Evolutionary conservation across 2,888 invertebrate genomes (phyloP).

Genomic region (Diaphora mendica): DNA sequence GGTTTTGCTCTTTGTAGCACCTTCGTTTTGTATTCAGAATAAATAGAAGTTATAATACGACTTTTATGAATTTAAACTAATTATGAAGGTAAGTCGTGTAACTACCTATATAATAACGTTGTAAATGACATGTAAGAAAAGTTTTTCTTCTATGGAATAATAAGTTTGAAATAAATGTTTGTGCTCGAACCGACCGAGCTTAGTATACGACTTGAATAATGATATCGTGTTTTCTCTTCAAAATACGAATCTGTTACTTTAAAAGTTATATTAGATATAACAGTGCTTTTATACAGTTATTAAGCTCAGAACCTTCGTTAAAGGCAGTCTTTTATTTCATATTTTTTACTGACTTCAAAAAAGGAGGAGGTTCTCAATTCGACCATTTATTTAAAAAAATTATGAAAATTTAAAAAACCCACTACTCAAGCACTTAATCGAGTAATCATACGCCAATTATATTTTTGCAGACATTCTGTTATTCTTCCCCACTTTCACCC

Average conservation of each 20-base stretch:
- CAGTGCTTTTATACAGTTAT: background rate
- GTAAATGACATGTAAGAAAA: background rate
- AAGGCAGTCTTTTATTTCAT: background rate
- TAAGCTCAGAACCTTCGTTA: background rate
- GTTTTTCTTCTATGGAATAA: background rate
- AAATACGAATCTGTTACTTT: background rate
- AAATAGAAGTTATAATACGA: background rate
- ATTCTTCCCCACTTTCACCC: too few species aligned
- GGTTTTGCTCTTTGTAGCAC: background rate
- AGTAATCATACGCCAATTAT: too few species aligned
- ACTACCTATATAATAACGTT: background rate
- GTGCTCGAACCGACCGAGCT: background rate
- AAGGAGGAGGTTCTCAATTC: too few species aligned
- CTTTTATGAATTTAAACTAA: background rate
- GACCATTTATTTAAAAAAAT: too few species aligned
- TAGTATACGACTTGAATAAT: background rate
- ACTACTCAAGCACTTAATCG: too few species aligned
- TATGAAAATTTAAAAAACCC: too few species aligned
- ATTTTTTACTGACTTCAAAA: too few species aligned
- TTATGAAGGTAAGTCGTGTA: background rate
- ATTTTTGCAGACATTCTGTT: too few species aligned
- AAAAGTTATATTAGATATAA: background rate
- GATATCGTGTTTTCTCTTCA: background rate
- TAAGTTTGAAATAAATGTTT: slow-evolving; percentile 1
- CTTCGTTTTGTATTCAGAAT: background rate